phyloP scores from a whole-genome alignment of 2,797 vertebrate species.

The Podarcis siculus region DNA sequence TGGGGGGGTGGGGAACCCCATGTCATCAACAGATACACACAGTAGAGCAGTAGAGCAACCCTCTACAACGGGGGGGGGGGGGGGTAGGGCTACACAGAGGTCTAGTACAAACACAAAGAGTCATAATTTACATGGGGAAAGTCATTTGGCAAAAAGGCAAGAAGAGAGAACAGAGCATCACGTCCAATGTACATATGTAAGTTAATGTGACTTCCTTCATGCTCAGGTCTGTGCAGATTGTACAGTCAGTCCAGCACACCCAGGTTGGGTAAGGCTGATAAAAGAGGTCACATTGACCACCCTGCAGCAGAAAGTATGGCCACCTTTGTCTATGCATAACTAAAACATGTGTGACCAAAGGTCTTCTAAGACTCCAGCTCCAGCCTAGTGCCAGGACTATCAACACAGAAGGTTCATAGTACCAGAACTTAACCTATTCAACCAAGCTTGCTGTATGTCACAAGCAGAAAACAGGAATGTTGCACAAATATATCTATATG shows the following conservation, averaged over 20 bases:
- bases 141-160: not conserved
- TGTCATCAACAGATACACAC: not conserved
- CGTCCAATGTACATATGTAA: not conserved
- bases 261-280: not conserved
- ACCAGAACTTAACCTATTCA: not conserved
- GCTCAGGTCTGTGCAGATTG: not conserved
- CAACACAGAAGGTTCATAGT: not conserved
- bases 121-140: not conserved
- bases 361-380: not conserved
- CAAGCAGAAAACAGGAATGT: not conserved
- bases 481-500: not conserved
- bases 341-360: not conserved
- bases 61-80: not conserved
- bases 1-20: fast-evolving
- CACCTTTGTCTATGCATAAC: not conserved
- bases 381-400: not conserved
- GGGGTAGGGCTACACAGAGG: not conserved
- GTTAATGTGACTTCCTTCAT: not conserved
- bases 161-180: not conserved
- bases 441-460: not conserved
- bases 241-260: too few species aligned
- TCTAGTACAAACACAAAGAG: not conserved
- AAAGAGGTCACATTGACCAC: too few species aligned
- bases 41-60: not conserved
- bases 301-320: not conserved